Conservation (phyloP, 2,113 vertebrate species). For the Pelecanoides urinatrix region DNA sequence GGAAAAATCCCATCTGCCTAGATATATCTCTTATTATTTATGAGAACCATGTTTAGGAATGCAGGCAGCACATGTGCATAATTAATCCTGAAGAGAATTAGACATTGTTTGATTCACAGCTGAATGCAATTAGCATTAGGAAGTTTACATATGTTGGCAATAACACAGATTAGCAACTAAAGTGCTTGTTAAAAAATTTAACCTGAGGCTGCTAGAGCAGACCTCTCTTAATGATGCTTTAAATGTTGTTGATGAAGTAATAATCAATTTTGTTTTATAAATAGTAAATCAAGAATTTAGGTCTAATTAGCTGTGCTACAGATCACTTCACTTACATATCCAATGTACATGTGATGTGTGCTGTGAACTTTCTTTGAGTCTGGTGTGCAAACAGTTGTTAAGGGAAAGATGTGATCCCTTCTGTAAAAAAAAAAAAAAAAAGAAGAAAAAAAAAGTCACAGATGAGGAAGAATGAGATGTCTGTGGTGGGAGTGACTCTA, state of each 20-base stretch:
- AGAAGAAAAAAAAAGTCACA: not conserved
- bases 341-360: slow-evolving; percentile 63
- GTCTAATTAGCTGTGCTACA: slow-evolving; percentile 85
- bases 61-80: slow-evolving; percentile 90
- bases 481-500: slow-evolving; percentile 5
- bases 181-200: slow-evolving; percentile 94
- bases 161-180: slow-evolving; percentile 89
- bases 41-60: slow-evolving; percentile 92
- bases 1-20: slow-evolving; percentile 87
- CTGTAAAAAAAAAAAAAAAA: not conserved
- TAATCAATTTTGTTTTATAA: slow-evolving; percentile 92
- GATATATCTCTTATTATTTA: slow-evolving; percentile 96
- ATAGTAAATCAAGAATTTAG: slow-evolving; percentile 88
- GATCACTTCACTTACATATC: slow-evolving; percentile 84
- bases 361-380: slow-evolving; percentile 74
- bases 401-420: slow-evolving; percentile 50
- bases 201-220: slow-evolving; percentile 89
- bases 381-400: slow-evolving; percentile 69
- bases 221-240: slow-evolving; percentile 93
- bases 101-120: slow-evolving; percentile 98
- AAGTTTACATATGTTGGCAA: slow-evolving; percentile 90
- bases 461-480: slow-evolving; percentile 30
- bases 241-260: slow-evolving; percentile 95
- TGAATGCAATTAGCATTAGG: slow-evolving; percentile 97
- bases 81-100: slow-evolving; percentile 99